Evolutionary conservation across 2,888 invertebrate genomes (phyloP), one percentile per base, ranked within the genome.

Genomic region (Ornithoptera priamus): DNA sequence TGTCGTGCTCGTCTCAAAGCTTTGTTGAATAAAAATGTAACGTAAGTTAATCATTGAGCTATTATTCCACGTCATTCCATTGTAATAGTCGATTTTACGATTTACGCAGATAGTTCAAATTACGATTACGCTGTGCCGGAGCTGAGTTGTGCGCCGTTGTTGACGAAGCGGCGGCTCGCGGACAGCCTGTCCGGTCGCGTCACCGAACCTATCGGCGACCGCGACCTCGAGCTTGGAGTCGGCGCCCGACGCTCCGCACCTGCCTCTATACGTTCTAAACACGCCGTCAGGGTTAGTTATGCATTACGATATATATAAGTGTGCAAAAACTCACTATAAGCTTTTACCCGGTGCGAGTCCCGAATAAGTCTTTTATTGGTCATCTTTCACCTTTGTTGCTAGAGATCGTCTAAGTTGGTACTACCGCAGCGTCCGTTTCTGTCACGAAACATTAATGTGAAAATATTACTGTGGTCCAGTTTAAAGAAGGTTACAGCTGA

Each of bases 121-220:
- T 96, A 96, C 87, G 96, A 96, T 86, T 96, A 96, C 87, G 96
- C 96, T 69, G 95, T 96, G 74, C 96, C 96, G 22, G 96, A 96
- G 88, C 90, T 95, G 77, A 95, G 95, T 74, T 95, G 94, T 2
- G 93, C 95, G 75, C 96, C 96, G 70, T 85, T 96, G 72, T 86
- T 96, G 75, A 93, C 93, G 68, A 85, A 86, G 50, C 82, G 85
- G 0, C 81, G 84, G 0, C 70, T 86, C 22, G 75, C 76, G 8
- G 86, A 87, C 75, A 82, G 79, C 6, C 73, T 84, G 65, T 85
- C 85, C 0, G 86, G 84, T 22, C 82, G 84, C 4, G 77, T 80
- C 66, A 84, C 85, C 0, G 87, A 86, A 58, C 74, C 83, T 6
- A 72, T 83, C 53, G 74, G 76, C 20, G 86, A 85, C 36, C 81